phyloP scores from a whole-genome alignment of 2,888 invertebrate genomes.

The Odontomyia ornata region DNA sequence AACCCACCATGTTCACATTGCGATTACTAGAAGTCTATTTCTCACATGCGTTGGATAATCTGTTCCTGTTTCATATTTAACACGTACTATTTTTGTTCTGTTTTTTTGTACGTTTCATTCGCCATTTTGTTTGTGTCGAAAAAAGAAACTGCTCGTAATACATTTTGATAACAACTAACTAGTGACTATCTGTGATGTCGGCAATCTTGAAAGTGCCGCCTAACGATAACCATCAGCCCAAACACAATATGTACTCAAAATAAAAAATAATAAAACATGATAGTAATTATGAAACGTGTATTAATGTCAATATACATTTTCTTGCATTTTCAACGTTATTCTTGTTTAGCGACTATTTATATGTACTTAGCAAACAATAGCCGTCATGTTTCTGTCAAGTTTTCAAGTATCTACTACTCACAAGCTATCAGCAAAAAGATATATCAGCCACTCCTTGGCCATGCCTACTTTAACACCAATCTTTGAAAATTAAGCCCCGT shows the following conservation, averaged over 20 bases:
- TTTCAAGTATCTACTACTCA: conserved; percentile 5
- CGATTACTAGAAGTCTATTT: conserved; percentile 23
- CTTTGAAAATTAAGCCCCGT: conserved; percentile 6
- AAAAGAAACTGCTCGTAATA: conserved; percentile 25
- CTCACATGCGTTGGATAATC: conserved; percentile 36
- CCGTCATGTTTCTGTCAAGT: conserved; percentile 39
- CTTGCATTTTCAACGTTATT: background rate
- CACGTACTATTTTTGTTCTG: too few species aligned
- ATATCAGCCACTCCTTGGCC: conserved; percentile 23
- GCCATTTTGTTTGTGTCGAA: conserved; percentile 26
- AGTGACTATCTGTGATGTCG: background rate
- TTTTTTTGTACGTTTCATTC: background rate
- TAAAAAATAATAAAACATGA: background rate
- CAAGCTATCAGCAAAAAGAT: conserved; percentile 3
- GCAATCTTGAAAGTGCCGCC: conserved; percentile 19
- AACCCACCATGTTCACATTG: conserved; percentile 21
- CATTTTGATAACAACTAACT: conserved; percentile 3
- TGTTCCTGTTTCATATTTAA: conserved; percentile 20
- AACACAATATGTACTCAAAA: background rate
- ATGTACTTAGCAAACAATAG: conserved; percentile 26
- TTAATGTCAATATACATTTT: background rate
- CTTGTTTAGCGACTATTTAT: background rate
- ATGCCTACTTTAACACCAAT: conserved; percentile 16
- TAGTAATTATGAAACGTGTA: conserved; percentile 41
- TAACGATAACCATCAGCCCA: conserved; percentile 32